Evolutionary conservation across 2,113 vertebrate species (phyloP).

Genomic region (Pagrus major): DNA sequence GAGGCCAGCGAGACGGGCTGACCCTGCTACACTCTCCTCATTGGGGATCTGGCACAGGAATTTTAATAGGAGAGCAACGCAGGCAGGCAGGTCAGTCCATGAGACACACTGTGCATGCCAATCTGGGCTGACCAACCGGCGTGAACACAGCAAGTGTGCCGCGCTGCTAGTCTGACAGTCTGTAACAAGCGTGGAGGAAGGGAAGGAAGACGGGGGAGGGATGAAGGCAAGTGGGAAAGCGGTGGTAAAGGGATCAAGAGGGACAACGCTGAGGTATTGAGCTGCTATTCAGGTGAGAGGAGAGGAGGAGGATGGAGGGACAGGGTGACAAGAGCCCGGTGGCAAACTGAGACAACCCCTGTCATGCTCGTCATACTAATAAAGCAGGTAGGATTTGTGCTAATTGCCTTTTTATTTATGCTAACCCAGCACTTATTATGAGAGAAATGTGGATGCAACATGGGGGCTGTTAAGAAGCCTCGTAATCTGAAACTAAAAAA

Average conservation of each 20-base stretch:
- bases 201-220: conserved; percentile 43
- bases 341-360: conserved; percentile 34
- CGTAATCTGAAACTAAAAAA: conserved; percentile 35
- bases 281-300: conserved; percentile 63
- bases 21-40: conserved; percentile 76
- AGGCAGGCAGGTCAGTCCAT: conserved; percentile 75
- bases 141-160: conserved; percentile 67
- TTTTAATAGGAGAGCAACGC: conserved; percentile 80
- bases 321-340: conserved; percentile 46
- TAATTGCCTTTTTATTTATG: conserved; percentile 58
- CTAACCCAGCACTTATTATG: conserved; percentile 1
- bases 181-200: conserved; percentile 60
- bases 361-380: conserved; percentile 58
- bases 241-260: conserved; percentile 67
- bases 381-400: conserved; percentile 20
- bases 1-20: conserved; percentile 74
- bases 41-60: conserved; percentile 81
- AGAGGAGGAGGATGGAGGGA: conserved; percentile 34
- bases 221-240: conserved; percentile 60
- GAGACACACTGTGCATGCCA: conserved; percentile 78
- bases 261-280: conserved; percentile 55
- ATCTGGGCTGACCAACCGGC: conserved; percentile 74
- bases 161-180: conserved; percentile 67
- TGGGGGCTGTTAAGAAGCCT: conserved; percentile 23
- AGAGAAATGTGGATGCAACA: conserved; percentile 29